These are phyloP conservation scores for Discoglossus pictus DNA, from an alignment of 2,797 vertebrate genomes.

Conservation along the genomic window DNA sequence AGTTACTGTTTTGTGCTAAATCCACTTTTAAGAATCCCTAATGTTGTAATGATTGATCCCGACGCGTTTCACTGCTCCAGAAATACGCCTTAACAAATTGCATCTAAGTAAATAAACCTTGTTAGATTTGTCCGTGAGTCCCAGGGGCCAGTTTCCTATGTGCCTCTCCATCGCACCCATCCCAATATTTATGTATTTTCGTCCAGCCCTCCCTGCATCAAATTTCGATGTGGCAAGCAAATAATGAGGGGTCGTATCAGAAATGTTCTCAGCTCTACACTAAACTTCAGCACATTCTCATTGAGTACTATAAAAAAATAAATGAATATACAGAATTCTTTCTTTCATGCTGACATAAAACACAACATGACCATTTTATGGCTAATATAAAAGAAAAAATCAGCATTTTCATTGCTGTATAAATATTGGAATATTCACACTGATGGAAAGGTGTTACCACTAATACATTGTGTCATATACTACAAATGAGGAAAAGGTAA, in stretches of 20 bases:
- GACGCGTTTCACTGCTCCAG: background rate
- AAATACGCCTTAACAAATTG: constrained; percentile 15
- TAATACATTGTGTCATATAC: constrained; percentile 21
- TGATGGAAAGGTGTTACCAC: constrained; percentile 31
- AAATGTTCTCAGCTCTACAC: too few species aligned
- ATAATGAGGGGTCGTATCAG: too few species aligned
- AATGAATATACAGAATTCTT: constrained; percentile 9
- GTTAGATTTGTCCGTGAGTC: background rate
- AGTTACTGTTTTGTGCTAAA: background rate
- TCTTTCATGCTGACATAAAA: constrained; percentile 14
- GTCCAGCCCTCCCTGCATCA: too few species aligned
- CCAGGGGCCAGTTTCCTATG: background rate
- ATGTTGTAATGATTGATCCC: constrained; percentile 16
- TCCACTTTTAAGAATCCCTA: background rate
- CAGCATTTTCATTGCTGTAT: constrained; percentile 5
- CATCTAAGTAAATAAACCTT: background rate
- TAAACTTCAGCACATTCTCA: too few species aligned
- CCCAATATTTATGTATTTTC: too few species aligned
- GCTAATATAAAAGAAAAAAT: constrained; percentile 37
- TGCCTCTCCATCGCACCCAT: background rate
- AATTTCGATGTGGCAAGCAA: too few species aligned
- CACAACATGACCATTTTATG: constrained; percentile 21
- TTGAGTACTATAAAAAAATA: too few species aligned
- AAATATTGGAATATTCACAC: constrained; percentile 16
- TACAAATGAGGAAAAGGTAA: constrained; percentile 13